These are phyloP conservation scores for Drosophila eohydei DNA, from an alignment of 2,888 invertebrate genomes.

Conservation along the genomic window DNA sequence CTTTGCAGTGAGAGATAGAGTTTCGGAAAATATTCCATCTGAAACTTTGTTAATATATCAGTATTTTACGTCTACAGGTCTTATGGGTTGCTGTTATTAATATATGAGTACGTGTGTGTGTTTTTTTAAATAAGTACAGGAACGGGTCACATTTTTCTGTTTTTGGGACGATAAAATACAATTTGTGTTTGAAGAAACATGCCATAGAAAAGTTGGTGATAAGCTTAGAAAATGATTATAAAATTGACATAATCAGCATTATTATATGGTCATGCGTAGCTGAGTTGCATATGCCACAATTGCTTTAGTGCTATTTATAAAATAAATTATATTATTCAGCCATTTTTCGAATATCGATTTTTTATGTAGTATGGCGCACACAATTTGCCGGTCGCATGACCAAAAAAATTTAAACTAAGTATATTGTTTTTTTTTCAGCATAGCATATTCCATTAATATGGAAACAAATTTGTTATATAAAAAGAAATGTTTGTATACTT, in stretches of 20 bases:
- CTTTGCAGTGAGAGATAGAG: constrained; percentile 70
- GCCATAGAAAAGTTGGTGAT: constrained; percentile 23
- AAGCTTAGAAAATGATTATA: constrained; percentile 25
- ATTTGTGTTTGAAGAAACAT: constrained; percentile 16
- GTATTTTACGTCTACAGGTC: constrained; percentile 38
- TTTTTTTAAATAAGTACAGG: constrained; percentile 61
- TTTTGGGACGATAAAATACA: constrained; percentile 21
- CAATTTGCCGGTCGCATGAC: constrained; percentile 10
- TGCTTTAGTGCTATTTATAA: constrained; percentile 45
- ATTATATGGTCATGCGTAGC: constrained; percentile 31
- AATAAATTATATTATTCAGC: constrained; percentile 53
- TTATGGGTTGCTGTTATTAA: constrained; percentile 18
- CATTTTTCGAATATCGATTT: constrained; percentile 37
- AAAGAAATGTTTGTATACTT: constrained; percentile 18
- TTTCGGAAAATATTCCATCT: constrained; percentile 67
- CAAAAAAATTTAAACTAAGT: constrained; percentile 22
- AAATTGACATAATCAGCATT: constrained; percentile 62
- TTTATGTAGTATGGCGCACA: constrained; percentile 47
- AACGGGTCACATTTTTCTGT: constrained; percentile 52
- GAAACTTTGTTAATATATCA: constrained; percentile 32
- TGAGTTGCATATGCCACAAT: constrained; percentile 30
- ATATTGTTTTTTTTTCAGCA: constrained; percentile 12
- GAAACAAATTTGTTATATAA: constrained; percentile 6
- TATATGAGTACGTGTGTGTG: constrained; percentile 14
- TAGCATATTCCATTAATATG: constrained; percentile 27